A percentile compares a stretch with the other conserved stretches of the same genome.
phyloP scores from a whole-genome alignment of 1,140 invertebrate genomes.

The Asobara japonica region DNA sequence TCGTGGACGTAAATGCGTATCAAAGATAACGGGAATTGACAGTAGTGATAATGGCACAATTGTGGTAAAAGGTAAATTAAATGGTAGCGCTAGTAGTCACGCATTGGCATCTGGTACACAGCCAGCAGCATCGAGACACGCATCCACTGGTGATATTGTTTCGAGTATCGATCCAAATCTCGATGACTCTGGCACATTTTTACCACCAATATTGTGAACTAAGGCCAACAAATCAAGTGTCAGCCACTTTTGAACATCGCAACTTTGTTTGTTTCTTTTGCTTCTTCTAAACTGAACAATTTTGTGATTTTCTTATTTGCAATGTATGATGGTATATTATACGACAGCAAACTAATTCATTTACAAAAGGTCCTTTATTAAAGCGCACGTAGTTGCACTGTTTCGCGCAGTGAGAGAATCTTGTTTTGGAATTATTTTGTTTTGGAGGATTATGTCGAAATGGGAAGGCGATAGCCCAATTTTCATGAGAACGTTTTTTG shows the following conservation, averaged over 20 bases:
- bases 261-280: not conserved
- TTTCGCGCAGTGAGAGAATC: no score
- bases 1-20: constrained; percentile 56
- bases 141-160: constrained; percentile 64
- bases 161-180: constrained; percentile 69
- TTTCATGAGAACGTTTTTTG: no score
- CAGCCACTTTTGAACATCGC: not conserved
- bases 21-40: constrained; percentile 57
- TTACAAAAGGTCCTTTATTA: no score
- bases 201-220: constrained; percentile 72
- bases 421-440: no score
- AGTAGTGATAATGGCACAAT: constrained; percentile 45
- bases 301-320: no score
- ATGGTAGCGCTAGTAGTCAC: constrained; percentile 62
- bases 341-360: no score
- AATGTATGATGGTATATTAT: no score
- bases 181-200: constrained; percentile 74
- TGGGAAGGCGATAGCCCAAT: no score
- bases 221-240: constrained; percentile 58
- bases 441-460: no score
- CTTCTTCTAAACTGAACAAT: no score
- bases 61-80: constrained; percentile 61
- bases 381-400: no score
- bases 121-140: constrained; percentile 58
- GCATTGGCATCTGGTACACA: constrained; percentile 58